Base-by-base conservation (phyloP, 2,888 invertebrate species). In the Bruchidius siliquastri region DNA sequence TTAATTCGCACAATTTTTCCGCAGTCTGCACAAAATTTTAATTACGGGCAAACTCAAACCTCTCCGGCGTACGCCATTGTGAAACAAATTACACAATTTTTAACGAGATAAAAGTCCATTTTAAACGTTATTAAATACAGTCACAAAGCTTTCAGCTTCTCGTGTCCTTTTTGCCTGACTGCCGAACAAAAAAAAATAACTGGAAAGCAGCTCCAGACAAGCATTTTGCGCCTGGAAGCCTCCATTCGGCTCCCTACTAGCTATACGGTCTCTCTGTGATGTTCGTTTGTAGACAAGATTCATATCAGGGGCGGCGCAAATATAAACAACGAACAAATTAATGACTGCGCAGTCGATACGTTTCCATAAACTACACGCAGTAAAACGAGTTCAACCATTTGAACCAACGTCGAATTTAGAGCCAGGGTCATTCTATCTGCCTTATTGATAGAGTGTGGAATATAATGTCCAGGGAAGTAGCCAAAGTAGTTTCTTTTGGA, bases 41-140 rank as follows among this genome's bases (percentile, higher is more conserved):
- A 78, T 78, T 78, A 78, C 76, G 74, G 72, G 74, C 74, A 70
- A 76, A 74, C 75, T 76, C 75, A 74, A 73, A 68, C 74, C 20
- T 21, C 21, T 68, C 10, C 70, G 20, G 70, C 30, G 70, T 75
- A 70, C 74, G 67, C 75, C 76, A 81, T 81, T 81, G 80, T 81
- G 75, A 76, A 74, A 73, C 78, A 76, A 77, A 81, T 80, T 79
- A 79, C 79, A 78, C 78, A 81, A 82, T 82, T 83, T 83, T 82
- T 82, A 82, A 83, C 82, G 81, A 83, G 81, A 83, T 83, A 83
- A 82, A 83, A 83, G 82, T 83, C 82, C 82, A 79, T 81, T 81
- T 78, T 78, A 68, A 78, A 80, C 81, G 81, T 82, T 83, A 83
- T 83, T 83, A 84, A 78, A 83, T 82, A 81, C 81, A 82, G 80